Base-by-base conservation (phyloP, 2,888 invertebrate species). In the Ectropis crepuscularia region DNA sequence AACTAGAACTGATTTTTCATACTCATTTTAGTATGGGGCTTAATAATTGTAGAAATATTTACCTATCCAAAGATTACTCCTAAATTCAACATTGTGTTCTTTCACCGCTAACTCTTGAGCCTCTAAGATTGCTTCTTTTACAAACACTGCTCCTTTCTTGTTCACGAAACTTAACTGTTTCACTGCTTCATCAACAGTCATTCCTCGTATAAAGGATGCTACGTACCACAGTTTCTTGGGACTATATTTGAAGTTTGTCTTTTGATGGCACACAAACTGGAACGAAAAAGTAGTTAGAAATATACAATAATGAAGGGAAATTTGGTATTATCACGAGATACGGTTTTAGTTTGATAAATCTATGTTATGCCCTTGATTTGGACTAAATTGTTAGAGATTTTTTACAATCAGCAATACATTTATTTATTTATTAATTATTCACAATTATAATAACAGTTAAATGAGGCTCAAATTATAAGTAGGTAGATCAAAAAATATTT, bases 51-150 rank as follows among this genome's bases (percentile, higher is more conserved):
- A 28, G 16, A 28, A 61, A 39, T 55, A 79, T 95, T 91, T 87
- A 97, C 97, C 96, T 90, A 99, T 95, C 99, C 99, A 99, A 65
- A 99, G 93, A 91, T 99, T 99, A 80, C 97, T 98, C 80, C 95
- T 96, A 86, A 95, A 99, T 89, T 99, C 99, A 7, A 99, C 98
- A 94, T 98, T 97, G 78, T 99, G 98, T 46, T 96, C 90, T 72
- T 95, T 94, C 0, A 98, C 96, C 47, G 99, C 99, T 73, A 97
- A 85, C 76, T 97, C 95, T 85, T 97, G 97, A 5, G 99, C 99
- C 93, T 99, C 98, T 65, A 96, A 89, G 68, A 99, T 94, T 2
- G 96, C 94, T 86, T 98, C 95, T 79, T 95, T 95, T 0, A 95
- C 95, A 85, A 94, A 94, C 55, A 85, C 89, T 48, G 96, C 96